Evolutionary conservation across 2,797 vertebrate species (phyloP), one percentile per base, ranked within the genome.

Genomic region (Poecilia gillii): DNA sequence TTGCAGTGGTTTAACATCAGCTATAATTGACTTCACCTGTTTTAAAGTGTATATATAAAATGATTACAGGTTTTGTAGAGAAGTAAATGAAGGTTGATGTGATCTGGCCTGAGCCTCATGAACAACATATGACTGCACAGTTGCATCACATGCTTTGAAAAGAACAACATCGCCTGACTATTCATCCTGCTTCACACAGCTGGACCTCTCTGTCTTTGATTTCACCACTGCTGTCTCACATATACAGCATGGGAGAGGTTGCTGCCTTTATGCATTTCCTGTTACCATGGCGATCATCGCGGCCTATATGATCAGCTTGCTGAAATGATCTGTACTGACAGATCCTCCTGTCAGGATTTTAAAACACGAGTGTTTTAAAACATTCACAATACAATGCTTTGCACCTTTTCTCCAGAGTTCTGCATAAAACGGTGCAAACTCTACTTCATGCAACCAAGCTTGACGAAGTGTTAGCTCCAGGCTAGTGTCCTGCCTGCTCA

Each of bases 71-170:
- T 36, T 49, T 49, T 73, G 46, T 51, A 31, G 18, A 33, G 9
- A 33, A 51, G 4, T 6, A 49, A 49, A 77, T 70, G 23, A 70
- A 68, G 20, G 39, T 13, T 49, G 45, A 33, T 57, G 31, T 43
- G 12, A 79, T 45, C 23, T 41, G 20, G 8, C 9, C 20, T 36
- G 36, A 43, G 77, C 43, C 33, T 66, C 3, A 79, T 28, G 18
- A 72, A 57, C 23, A 45, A 39, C 23, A 47, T 28, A 33, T 46
- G 73, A 74, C 36, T 39, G 36, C 43, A 36, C 36, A 31, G 47
- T 28, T 79, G 45, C 71, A 23, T 64, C 71, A 46, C 47, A 73
- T 8, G 13, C 47, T 53, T 77, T n/a, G 53, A 64, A 73, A 73
- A 78, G 43, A 18, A 23, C 45, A 51, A 31, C 28, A 68, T 53